Conservation (phyloP, 2,113 vertebrate genomes). For the Paramormyrops kingsleyae region DNA sequence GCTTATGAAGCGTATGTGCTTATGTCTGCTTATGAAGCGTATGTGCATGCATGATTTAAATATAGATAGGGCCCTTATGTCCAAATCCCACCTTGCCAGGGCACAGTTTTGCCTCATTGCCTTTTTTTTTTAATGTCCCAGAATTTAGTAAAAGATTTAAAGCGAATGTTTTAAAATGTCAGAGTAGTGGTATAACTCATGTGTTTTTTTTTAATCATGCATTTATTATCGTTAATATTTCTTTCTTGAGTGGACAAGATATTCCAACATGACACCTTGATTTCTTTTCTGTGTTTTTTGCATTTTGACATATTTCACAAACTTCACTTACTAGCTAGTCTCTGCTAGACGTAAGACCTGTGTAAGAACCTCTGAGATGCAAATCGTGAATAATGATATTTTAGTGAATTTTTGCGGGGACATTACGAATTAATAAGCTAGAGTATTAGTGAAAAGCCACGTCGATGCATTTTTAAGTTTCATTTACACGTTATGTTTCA, state of each 20-base stretch:
- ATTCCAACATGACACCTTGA: neutral
- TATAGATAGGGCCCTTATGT: neutral
- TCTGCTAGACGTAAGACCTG: neutral
- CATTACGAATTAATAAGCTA: neutral
- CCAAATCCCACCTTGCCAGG: neutral
- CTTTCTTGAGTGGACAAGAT: neutral
- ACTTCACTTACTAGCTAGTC: neutral
- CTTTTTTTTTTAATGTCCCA: neutral
- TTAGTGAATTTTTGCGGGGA: neutral
- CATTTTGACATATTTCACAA: neutral
- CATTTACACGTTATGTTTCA: neutral
- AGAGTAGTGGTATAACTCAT: neutral
- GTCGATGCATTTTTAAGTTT: neutral
- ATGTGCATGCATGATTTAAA: neutral
- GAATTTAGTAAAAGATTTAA: neutral
- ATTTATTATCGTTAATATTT: neutral
- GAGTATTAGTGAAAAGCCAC: neutral
- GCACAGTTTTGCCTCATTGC: neutral
- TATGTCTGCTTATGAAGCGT: neutral
- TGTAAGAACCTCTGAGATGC: neutral
- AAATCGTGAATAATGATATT: neutral
- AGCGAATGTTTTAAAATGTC: neutral
- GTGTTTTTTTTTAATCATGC: neutral
- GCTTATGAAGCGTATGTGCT: neutral
- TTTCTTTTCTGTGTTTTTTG: neutral